phyloP scores from a whole-genome alignment of 2,113 vertebrate genomes.

The Hydropotes inermis region DNA sequence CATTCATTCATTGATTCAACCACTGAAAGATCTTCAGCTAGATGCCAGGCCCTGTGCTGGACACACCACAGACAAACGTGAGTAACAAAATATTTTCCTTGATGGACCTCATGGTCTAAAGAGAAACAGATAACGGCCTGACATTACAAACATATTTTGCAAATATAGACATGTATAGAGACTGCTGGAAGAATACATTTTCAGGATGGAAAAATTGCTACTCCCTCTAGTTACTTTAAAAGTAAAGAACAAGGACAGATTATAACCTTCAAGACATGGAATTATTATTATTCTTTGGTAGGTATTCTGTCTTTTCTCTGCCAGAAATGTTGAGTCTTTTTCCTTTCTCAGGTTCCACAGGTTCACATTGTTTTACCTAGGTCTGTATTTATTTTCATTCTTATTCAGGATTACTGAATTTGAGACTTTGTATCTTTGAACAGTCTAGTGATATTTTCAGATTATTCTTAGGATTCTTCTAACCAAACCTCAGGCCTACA shows the following conservation, averaged over 20 bases:
- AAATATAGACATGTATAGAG: background rate
- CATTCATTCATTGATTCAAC: background rate
- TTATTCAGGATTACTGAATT: background rate
- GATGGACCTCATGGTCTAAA: background rate
- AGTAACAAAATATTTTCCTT: no score
- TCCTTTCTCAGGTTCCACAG: background rate
- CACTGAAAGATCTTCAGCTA: background rate
- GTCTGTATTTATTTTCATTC: background rate
- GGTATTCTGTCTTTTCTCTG: background rate
- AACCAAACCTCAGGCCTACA: background rate
- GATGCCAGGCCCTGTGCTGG: background rate
- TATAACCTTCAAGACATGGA: background rate
- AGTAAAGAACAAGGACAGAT: background rate
- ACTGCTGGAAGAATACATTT: background rate
- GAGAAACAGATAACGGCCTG: background rate
- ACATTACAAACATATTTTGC: background rate
- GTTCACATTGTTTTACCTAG: background rate
- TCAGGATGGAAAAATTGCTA: background rate
- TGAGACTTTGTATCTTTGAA: background rate
- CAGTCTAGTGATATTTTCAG: background rate
- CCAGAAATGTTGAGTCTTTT: background rate
- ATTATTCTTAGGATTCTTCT: background rate
- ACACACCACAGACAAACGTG: background rate
- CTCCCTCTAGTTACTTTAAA: background rate
- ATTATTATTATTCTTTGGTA: background rate